Base-by-base conservation (phyloP, 2,888 invertebrate species). In the Melieria picta region DNA sequence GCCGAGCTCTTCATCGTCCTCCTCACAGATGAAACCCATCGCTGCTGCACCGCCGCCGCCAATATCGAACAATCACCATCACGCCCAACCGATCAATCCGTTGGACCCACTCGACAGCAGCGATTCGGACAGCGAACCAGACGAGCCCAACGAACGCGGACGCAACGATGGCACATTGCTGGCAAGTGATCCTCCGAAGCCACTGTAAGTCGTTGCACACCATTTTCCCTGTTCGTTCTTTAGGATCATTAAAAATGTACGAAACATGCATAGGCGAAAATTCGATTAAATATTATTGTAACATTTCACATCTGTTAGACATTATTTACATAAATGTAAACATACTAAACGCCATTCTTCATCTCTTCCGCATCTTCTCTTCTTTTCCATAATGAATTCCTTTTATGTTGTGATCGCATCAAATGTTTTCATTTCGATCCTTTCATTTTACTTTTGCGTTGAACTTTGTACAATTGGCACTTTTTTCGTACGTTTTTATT, bases 141-240 rank as follows among this genome's bases (percentile, higher is more conserved):
- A 94, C 81, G 94, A 93, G 82, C 93, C 93, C 79, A 92, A 92
- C 77, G 93, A 94, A 72, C 89, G 93, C 78, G 92, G 91, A 73
- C 90, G 95, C 78, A 96, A 96, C 82, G 98, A 98, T 87, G 98
- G 98, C 75, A 98, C 98, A 3, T 89, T 98, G 70, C 90, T 97
- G 69, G 98, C 98, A 75, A 97, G 97, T 82, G 98, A 98, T 89
- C 97, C 98, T 70, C 97, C 98, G 42, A 95, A 97, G 87, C 98
- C 98, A 81, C 93, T 98, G 97, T 95, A 89, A 93, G 94, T 92
- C 80, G 62, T 45, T 50, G 16, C 30, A 52, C 45, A 45, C 10
- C 10, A 9, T 7, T 43, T 13, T 4, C 16, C 5, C n/a, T 6
- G 2, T n/a, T 45, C 7, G 9, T 7, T 60, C 9, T 30, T 30